Percentiles rank a stretch among this genome's conserved stretches.
Evolutionary conservation across 2,113 vertebrate genomes (phyloP).

Genomic region (Tyrannus savana): DNA sequence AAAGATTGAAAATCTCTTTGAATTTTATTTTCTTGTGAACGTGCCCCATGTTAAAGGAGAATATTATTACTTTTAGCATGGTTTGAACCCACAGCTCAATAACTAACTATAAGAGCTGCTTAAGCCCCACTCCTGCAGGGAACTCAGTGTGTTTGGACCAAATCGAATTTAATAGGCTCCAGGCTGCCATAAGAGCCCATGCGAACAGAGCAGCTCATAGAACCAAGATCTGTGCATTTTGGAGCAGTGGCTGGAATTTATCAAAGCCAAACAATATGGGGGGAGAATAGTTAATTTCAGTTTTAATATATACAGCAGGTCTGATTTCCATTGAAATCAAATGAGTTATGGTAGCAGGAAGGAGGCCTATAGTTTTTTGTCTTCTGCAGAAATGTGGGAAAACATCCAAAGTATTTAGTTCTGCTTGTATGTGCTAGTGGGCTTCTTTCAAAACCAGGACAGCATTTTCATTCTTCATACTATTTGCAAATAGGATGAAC

Average conservation of each 20-base stretch:
- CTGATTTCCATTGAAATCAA: slow-evolving; percentile 47
- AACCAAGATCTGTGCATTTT: neutral
- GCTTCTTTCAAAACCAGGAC: neutral
- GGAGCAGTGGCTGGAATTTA: slow-evolving; percentile 25
- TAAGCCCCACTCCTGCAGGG: neutral
- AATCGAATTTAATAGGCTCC: neutral
- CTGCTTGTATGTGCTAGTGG: neutral
- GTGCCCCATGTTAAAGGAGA: neutral
- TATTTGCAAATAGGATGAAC: slow-evolving; percentile 44
- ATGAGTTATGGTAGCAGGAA: slow-evolving; percentile 26
- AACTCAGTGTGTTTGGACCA: neutral
- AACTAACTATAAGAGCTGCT: neutral
- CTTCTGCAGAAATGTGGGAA: slow-evolving; percentile 14
- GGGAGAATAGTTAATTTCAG: slow-evolving; percentile 34
- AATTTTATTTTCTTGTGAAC: slow-evolving; percentile 14
- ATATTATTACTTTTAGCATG: neutral
- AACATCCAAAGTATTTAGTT: neutral
- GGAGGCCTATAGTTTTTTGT: neutral
- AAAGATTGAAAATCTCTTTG: neutral
- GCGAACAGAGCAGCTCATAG: neutral
- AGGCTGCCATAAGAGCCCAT: neutral
- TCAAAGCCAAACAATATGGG: slow-evolving; percentile 3
- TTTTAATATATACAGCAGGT: slow-evolving; percentile 36
- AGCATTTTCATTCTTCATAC: slow-evolving; percentile 13
- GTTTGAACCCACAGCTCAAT: neutral